Evolutionary conservation across 2,113 vertebrate genomes (phyloP), one percentile per base, ranked within the genome.

Genomic region (Channa maculata): DNA sequence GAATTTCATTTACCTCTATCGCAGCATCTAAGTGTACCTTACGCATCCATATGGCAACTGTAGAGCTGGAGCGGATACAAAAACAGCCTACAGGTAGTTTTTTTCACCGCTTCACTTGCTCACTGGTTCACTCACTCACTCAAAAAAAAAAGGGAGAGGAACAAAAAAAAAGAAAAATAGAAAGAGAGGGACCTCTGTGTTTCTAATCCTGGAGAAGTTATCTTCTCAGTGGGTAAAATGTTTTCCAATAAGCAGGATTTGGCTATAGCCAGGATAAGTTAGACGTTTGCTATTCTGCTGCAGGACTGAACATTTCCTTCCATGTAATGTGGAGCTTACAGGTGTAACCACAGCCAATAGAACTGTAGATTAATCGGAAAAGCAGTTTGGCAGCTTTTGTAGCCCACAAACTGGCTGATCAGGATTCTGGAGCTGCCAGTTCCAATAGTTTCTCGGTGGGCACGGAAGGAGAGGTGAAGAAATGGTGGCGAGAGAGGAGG

Each of bases 381-480:
- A 86, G 78, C 81, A 82, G 84, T 89, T 90, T 88, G 80, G 86
- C 84, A 13, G 91, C 65, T 72, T 89, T 82, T 88, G 91, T 76
- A 77, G 66, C 80, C 63, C 84, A 82, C 88, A 92, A 94, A 93
- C 89, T 92, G 88, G 89, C 92, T 94, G 87, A 94, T 94, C 92
- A 92, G 92, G 79, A 94, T 94, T 93, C 92, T 88, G 73, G 49
- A 83, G 79, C 85, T 48, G 83, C 75, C 12, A 11, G 86, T 86
- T 81, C 61, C 77, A 70, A 59, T 65, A 43, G 89, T 71, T 84
- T 68, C 86, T 86, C 38, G 52, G 86, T 73, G 82, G 65, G 90
- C 66, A 14, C 51, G 15, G 83, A 79, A 65, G 72, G 73, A 69
- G 79, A 85, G 76, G 77, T 70, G 84, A 83, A 48, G 63, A 75